phyloP scores from a whole-genome alignment of 2,797 vertebrate species.

The Hipposideros larvatus region DNA sequence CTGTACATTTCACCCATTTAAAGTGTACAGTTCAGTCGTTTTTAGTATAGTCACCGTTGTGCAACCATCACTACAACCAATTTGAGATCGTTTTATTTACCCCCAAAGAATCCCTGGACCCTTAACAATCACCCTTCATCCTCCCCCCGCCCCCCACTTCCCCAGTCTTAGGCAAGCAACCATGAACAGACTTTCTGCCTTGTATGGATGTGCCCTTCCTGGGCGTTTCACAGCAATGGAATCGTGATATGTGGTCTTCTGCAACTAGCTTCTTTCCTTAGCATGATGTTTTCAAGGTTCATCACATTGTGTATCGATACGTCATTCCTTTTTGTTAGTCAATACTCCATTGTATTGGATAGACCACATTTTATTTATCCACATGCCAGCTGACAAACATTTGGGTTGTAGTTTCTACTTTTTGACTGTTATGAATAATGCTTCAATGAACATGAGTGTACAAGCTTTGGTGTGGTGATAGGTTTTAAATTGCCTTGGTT shows the following conservation, averaged over 20 bases:
- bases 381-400: neutral
- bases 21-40: neutral
- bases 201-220: neutral
- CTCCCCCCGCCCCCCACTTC: neutral
- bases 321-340: neutral
- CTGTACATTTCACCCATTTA: neutral
- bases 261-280: neutral
- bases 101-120: neutral
- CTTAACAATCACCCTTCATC: neutral
- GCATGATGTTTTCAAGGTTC: neutral
- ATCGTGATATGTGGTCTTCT: neutral
- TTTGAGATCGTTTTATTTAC: neutral
- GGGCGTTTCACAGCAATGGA: neutral
- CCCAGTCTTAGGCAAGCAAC: neutral
- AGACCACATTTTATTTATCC: neutral
- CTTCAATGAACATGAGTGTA: neutral
- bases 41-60: neutral
- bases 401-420: neutral
- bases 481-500: neutral
- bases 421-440: neutral
- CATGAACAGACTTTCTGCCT: neutral
- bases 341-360: neutral
- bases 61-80: neutral
- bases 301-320: accelerated
- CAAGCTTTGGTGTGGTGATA: neutral